These are phyloP conservation scores for Helleia helle DNA, from an alignment of 2,888 invertebrate genomes.

Conservation along the genomic window DNA sequence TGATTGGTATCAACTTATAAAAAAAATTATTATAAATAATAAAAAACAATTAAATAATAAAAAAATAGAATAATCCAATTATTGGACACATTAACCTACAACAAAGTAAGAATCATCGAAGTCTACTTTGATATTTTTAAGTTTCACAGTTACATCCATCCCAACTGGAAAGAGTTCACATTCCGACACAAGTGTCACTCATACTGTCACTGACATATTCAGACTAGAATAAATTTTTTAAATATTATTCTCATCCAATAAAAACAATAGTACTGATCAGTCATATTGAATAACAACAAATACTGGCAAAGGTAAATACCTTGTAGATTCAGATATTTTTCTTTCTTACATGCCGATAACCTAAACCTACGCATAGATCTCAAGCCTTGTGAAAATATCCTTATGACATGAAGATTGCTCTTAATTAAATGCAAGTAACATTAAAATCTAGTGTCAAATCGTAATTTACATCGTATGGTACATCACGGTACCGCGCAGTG, in stretches of 20 bases:
- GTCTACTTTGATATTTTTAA: conserved; percentile 9
- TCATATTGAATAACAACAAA: conserved; percentile 43
- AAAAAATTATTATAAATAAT: conserved; percentile 36
- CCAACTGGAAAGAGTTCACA: conserved; percentile 7
- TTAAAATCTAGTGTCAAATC: conserved; percentile 49
- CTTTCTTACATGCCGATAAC: conserved; percentile 33
- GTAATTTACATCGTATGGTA: conserved; percentile 38
- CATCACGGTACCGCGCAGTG: neutral
- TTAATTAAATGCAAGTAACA: conserved; percentile 63
- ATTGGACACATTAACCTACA: conserved; percentile 19
- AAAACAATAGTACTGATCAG: conserved; percentile 28
- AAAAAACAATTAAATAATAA: conserved; percentile 32
- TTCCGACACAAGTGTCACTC: conserved; percentile 17
- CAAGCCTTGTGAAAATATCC: conserved; percentile 40
- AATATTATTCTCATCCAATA: conserved; percentile 24
- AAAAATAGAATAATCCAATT: conserved; percentile 26
- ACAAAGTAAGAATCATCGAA: conserved; percentile 12
- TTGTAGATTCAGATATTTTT: conserved; percentile 25
- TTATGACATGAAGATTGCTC: conserved; percentile 45
- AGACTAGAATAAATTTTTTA: conserved; percentile 51
- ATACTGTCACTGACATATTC: conserved; percentile 42
- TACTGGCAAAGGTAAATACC: conserved; percentile 62
- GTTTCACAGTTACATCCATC: conserved; percentile 7
- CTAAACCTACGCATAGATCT: conserved; percentile 40
- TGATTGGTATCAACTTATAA: conserved; percentile 23